Evolutionary conservation across 1,140 invertebrate genomes (phyloP).

Genomic region (Platyura marginata): DNA sequence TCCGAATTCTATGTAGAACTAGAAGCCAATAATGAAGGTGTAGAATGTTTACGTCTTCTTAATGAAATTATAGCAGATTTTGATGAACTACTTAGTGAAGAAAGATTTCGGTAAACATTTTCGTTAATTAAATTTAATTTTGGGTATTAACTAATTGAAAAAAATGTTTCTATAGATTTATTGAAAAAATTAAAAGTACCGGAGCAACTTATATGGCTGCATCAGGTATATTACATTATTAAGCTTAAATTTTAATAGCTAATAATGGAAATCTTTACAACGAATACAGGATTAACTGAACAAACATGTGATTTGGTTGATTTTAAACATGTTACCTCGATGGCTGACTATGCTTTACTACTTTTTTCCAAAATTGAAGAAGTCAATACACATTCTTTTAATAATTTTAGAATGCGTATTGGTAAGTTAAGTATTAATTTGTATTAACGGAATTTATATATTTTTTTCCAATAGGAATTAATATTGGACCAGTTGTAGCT

Average conservation of each 20-base stretch:
- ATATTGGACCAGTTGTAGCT: slow-evolving; percentile 85
- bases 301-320: slow-evolving; percentile 58
- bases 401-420: slow-evolving; percentile 87
- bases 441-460: neutral
- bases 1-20: slow-evolving; percentile 93
- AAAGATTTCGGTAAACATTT: slow-evolving; percentile 42
- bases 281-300: slow-evolving; percentile 46
- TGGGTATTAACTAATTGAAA: no score
- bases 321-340: slow-evolving; percentile 64
- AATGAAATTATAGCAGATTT: slow-evolving; percentile 97
- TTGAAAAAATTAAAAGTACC: slow-evolving; percentile 96
- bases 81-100: slow-evolving; percentile 75
- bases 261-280: no score
- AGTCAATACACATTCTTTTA: slow-evolving; percentile 93
- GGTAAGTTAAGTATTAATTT: slow-evolving; percentile 45
- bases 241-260: neutral
- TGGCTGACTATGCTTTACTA: slow-evolving; percentile 80
- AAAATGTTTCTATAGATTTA: slow-evolving; percentile 38
- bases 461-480: slow-evolving; percentile 48
- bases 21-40: slow-evolving; percentile 85
- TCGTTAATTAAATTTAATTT: neutral
- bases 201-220: slow-evolving; percentile 95
- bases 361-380: slow-evolving; percentile 70
- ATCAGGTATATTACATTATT: slow-evolving; percentile 42
- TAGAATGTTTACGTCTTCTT: slow-evolving; percentile 80